Evolutionary conservation across 2,797 vertebrate species (phyloP).

Genomic region (Manis pentadactyla): DNA sequence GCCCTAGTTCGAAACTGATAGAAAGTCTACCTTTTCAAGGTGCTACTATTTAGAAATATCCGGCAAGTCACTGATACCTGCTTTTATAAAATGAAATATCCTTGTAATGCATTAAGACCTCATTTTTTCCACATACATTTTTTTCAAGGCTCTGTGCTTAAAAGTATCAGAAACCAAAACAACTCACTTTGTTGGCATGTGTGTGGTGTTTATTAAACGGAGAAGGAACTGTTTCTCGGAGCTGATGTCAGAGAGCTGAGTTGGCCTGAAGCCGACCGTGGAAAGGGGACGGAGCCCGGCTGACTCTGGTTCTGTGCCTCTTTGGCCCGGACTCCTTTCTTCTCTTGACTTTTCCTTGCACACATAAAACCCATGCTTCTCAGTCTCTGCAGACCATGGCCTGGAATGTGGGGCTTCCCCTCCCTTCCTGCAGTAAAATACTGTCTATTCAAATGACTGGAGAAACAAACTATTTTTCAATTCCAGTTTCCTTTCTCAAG

Average conservation of each 20-base stretch:
- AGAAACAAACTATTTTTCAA: background rate
- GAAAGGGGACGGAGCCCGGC: background rate
- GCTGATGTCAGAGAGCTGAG: background rate
- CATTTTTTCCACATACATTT: background rate
- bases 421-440: accelerated
- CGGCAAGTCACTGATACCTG: background rate
- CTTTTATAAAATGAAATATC: background rate
- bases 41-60: background rate
- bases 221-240: background rate
- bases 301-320: background rate
- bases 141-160: background rate
- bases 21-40: background rate
- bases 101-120: background rate
- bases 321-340: background rate
- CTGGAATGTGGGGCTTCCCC: accelerated
- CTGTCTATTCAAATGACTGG: background rate
- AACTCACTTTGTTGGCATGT: background rate
- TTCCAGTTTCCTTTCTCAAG: background rate
- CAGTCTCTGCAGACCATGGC: background rate
- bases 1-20: background rate
- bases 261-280: background rate
- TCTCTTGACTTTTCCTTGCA: background rate
- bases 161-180: background rate
- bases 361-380: background rate
- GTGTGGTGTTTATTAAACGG: background rate